A percentile compares a stretch with the other conserved stretches of the same genome.
Conservation (phyloP, 1,140 invertebrate genomes). For the Cylas formicarius region DNA sequence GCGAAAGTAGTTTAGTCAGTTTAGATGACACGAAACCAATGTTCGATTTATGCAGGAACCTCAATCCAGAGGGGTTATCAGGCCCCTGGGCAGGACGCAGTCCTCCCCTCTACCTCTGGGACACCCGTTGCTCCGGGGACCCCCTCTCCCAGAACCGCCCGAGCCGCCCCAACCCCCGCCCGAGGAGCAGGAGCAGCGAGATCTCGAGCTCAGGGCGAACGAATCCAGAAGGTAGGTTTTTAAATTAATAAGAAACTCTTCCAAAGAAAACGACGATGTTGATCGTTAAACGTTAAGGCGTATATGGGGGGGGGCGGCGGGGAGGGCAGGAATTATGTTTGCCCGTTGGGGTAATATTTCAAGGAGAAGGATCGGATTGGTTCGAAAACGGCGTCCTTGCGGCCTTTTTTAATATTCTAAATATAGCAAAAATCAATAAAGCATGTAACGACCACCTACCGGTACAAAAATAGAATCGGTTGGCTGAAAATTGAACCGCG, state of each 20-base stretch:
- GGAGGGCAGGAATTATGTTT: too few species aligned
- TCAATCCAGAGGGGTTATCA: constrained; percentile 40
- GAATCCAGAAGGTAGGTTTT: constrained; percentile 41
- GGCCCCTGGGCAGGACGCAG: constrained; percentile 85
- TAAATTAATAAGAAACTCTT: too few species aligned
- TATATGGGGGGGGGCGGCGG: too few species aligned
- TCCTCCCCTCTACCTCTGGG: constrained; percentile 90
- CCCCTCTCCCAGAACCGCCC: constrained; percentile 36
- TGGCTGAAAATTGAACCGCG: neutral
- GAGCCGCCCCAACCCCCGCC: constrained; percentile 35
- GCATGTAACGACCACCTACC: constrained; percentile 17
- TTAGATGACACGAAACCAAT: too few species aligned
- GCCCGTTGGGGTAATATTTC: too few species aligned
- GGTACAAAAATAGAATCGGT: constrained; percentile 15
- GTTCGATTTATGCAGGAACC: constrained; percentile 17
- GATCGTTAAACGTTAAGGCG: neutral
- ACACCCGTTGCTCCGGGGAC: constrained; percentile 78
- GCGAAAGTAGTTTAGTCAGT: too few species aligned
- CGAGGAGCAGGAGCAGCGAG: constrained; percentile 47
- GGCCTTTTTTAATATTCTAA: constrained; percentile 14
- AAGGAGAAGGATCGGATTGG: too few species aligned
- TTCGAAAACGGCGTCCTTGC: neutral
- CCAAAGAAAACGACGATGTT: too few species aligned
- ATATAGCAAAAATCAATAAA: constrained; percentile 19
- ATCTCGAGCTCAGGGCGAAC: constrained; percentile 43